Evolutionary conservation across 2,888 invertebrate genomes (phyloP).

Genomic region (Euplagia quadripunctaria): DNA sequence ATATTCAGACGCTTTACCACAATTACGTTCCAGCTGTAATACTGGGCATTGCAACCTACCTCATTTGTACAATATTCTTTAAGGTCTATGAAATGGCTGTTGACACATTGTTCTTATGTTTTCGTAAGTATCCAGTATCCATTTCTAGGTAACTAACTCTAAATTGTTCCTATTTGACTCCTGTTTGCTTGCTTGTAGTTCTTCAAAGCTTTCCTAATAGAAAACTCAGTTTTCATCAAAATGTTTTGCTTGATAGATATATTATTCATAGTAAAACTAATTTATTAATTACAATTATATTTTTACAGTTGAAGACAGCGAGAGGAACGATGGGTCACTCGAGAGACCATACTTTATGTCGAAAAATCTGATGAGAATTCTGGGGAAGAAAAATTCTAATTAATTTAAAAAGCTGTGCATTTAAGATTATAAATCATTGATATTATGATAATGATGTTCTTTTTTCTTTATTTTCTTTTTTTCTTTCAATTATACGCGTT

Average conservation of each 20-base stretch:
- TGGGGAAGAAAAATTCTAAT: constrained; percentile 91
- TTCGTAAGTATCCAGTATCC: constrained; percentile 90
- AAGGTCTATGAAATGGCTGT: constrained; percentile 99
- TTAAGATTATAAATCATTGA: background rate
- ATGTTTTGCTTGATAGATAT: too few species aligned
- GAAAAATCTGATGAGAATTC: constrained; percentile 94
- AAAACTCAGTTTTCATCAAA: too few species aligned
- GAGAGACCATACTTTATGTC: constrained; percentile 98
- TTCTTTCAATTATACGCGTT: too few species aligned
- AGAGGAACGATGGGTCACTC: constrained; percentile 96
- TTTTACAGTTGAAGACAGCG: constrained; percentile 96
- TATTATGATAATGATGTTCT: too few species aligned
- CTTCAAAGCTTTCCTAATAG: too few species aligned
- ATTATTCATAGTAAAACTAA: too few species aligned
- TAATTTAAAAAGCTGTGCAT: constrained; percentile 29
- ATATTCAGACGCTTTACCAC: constrained; percentile 89
- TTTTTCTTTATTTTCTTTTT: too few species aligned
- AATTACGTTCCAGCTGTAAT: constrained; percentile 94
- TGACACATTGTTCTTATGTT: constrained; percentile 98
- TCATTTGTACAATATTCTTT: constrained; percentile 96
- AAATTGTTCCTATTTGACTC: background rate
- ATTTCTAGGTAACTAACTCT: too few species aligned
- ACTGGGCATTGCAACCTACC: constrained; percentile 93
- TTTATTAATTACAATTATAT: constrained; percentile 1
- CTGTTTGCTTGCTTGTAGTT: too few species aligned